Evolutionary conservation across 64 coral and sea anemone species (phyloP).

Genomic region (Anthopleura sola): DNA sequence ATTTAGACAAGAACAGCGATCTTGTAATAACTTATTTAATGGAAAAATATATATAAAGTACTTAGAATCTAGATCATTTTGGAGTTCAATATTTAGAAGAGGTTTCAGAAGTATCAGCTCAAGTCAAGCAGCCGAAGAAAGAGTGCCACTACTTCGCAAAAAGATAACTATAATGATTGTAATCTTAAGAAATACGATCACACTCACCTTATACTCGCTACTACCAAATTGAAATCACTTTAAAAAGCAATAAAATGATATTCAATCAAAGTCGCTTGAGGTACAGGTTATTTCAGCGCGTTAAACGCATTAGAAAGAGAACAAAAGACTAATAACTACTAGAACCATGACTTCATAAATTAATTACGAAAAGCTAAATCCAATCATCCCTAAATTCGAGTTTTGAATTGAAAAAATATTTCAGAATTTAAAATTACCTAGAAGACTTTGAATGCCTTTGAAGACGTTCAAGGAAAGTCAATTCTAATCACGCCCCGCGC

Average conservation of each 20-base stretch:
- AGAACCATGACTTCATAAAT: neutral
- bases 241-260: slow-evolving; percentile 2
- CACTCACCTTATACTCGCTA: neutral
- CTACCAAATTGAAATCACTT: slow-evolving; percentile 4
- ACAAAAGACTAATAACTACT: neutral
- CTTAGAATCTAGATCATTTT: no score
- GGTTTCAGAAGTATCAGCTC: no score
- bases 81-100: no score
- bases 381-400: neutral
- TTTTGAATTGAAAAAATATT: neutral
- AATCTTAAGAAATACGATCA: neutral
- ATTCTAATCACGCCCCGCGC: neutral
- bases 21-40: no score
- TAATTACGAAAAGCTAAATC: neutral
- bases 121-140: neutral
- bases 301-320: neutral
- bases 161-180: neutral
- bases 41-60: no score
- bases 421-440: neutral
- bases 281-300: neutral
- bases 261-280: neutral
- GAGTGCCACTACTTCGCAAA: neutral
- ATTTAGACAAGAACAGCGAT: no score
- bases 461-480: neutral
- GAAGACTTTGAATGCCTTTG: neutral